Conservation (phyloP, 2,797 vertebrate genomes). For the Syncerus caffer region DNA sequence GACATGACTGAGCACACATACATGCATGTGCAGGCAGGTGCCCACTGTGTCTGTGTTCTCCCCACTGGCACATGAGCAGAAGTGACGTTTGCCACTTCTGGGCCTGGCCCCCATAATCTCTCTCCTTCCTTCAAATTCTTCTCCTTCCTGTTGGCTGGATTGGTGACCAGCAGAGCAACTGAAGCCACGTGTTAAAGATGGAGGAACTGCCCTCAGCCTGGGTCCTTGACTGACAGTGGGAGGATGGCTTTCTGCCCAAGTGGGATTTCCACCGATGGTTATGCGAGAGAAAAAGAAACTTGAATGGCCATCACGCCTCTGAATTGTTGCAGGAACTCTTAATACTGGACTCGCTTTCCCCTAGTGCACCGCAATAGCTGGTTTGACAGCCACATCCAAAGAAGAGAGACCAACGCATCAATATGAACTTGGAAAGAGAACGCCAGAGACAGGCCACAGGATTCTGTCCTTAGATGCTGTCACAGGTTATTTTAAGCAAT, state of each 20-base stretch:
- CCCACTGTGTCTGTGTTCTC: not conserved
- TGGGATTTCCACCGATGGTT: not conserved
- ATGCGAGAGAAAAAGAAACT: not conserved
- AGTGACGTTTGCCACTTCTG: not conserved
- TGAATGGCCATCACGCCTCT: not conserved
- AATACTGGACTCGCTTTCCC: not conserved
- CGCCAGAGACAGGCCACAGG: rapidly evolving
- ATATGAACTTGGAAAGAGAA: not conserved
- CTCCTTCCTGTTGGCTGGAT: not conserved
- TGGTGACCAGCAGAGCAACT: not conserved
- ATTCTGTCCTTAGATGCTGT: not conserved
- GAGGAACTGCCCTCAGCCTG: not conserved
- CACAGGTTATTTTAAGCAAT: not conserved
- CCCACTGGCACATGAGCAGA: not conserved
- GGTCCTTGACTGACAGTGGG: not conserved
- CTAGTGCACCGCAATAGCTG: not conserved
- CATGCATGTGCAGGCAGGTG: not conserved
- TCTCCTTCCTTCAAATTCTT: not conserved
- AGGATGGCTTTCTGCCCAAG: not conserved
- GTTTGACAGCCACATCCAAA: not conserved
- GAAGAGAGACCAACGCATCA: not conserved
- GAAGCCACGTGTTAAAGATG: not conserved
- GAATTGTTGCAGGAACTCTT: not conserved
- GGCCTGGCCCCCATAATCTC: not conserved
- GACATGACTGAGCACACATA: not conserved